A percentile compares a stretch with the other conserved stretches of the same genome.
Conservation (phyloP, 2,797 vertebrate genomes). For the Typhlichthys subterraneus region DNA sequence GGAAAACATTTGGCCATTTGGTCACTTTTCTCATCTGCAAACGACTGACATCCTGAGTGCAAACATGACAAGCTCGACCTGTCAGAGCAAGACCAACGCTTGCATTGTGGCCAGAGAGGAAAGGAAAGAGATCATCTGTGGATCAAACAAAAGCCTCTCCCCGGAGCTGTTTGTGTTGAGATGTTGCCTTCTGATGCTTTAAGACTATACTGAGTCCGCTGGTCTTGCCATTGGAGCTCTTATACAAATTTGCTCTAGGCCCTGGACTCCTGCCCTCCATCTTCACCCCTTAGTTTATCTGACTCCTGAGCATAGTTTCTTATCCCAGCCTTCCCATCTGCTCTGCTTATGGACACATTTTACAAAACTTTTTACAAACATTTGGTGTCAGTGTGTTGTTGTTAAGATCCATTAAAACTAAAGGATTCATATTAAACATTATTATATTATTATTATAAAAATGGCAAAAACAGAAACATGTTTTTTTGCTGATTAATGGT, state of each 20-base stretch:
- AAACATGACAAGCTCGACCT: slow-evolving; percentile 65
- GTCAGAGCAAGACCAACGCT: slow-evolving; percentile 68
- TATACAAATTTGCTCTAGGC: slow-evolving; percentile 77
- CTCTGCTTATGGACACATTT: not conserved
- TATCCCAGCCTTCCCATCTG: not conserved
- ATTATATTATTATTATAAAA: too few relatives aligned
- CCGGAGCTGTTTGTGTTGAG: slow-evolving; percentile 76
- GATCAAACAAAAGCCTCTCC: slow-evolving; percentile 65
- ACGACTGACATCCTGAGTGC: slow-evolving; percentile 72
- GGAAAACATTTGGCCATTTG: slow-evolving; percentile 62
- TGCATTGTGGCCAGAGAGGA: slow-evolving; percentile 71
- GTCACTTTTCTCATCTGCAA: slow-evolving; percentile 61
- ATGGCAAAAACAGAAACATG: too few relatives aligned
- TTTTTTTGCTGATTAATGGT: not conserved
- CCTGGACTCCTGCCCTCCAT: slow-evolving; percentile 46
- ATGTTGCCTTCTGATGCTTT: slow-evolving; percentile 59
- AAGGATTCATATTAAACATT: too few relatives aligned
- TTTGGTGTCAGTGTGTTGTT: not conserved
- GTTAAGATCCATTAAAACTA: too few relatives aligned
- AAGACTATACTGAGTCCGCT: slow-evolving; percentile 66
- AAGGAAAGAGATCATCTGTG: slow-evolving; percentile 55
- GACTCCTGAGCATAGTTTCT: slow-evolving; percentile 1
- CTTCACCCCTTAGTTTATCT: slow-evolving; percentile 1
- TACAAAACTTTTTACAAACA: not conserved
- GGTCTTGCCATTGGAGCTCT: slow-evolving; percentile 66